These are phyloP conservation scores for Limnephilus marmoratus DNA, from an alignment of 2,888 invertebrate genomes.

Conservation along the genomic window DNA sequence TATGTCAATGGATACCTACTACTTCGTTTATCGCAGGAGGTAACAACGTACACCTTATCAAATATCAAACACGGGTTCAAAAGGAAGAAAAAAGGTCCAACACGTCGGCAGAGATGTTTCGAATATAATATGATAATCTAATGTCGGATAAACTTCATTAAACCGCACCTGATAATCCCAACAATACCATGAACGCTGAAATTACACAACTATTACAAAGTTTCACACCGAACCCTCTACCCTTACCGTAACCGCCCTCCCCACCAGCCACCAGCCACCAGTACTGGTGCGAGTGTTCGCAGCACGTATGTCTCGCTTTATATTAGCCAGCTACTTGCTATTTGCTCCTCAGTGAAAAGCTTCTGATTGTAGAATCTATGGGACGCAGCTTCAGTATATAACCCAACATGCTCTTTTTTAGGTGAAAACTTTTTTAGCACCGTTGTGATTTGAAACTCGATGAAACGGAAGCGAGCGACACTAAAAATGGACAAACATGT, in stretches of 20 bases:
- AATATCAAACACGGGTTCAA: neutral
- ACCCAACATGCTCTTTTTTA: no score
- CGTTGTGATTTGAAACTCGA: no score
- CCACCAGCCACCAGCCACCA: neutral
- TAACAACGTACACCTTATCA: neutral
- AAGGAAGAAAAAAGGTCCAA: neutral
- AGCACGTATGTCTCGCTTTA: neutral
- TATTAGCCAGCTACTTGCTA: neutral
- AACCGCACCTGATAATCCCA: neutral
- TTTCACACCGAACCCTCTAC: neutral
- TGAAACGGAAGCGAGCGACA: no score
- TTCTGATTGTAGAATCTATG: neutral
- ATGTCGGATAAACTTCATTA: conserved; percentile 7
- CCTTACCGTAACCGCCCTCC: no score
- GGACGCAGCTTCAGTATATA: neutral
- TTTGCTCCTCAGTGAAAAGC: neutral
- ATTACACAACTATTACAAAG: conserved; percentile 26
- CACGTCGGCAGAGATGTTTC: neutral
- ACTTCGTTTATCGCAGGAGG: no score
- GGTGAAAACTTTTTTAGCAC: no score
- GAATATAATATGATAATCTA: neutral
- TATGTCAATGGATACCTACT: no score
- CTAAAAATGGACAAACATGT: no score
- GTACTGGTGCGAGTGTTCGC: neutral
- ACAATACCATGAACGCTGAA: conserved; percentile 13